Percentiles rank a stretch among this genome's conserved stretches.
Conservation (phyloP, 1,140 invertebrate species). For the Megathymus violae region DNA sequence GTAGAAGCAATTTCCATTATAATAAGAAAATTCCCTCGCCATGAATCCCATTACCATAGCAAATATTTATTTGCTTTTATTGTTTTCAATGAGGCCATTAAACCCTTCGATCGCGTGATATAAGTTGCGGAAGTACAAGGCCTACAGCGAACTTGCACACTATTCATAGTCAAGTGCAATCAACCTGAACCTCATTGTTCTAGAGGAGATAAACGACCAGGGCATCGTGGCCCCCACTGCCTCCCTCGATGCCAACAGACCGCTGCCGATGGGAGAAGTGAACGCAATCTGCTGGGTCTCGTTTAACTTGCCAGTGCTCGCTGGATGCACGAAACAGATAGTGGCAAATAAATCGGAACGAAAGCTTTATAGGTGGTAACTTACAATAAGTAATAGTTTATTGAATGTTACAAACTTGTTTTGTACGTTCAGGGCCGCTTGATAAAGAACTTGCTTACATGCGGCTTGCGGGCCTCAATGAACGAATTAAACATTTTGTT, state of each 20-base stretch:
- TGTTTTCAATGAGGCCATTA: conserved; percentile 59
- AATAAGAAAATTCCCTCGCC: conserved; percentile 11
- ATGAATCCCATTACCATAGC: conserved; percentile 9
- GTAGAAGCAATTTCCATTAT: conserved; percentile 12
- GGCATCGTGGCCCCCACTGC: conserved; percentile 35
- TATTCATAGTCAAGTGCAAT: conserved; percentile 71
- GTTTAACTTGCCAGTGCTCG: conserved; percentile 35
- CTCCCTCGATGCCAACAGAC: conserved; percentile 23
- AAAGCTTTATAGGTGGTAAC: conserved; percentile 44
- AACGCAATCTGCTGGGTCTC: conserved; percentile 38
- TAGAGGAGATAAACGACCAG: conserved; percentile 43
- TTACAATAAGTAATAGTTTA: conserved; percentile 33
- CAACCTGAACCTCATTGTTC: conserved; percentile 75
- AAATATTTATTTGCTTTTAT: conserved; percentile 26
- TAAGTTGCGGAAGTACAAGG: conserved; percentile 62
- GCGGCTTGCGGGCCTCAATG: neutral
- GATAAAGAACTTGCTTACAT: conserved; percentile 2
- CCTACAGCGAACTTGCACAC: conserved; percentile 48
- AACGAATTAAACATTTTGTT: neutral
- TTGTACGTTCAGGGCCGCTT: neutral
- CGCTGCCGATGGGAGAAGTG: conserved; percentile 26
- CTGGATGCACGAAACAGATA: conserved; percentile 67
- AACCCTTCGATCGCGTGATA: conserved; percentile 58
- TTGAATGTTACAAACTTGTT: conserved; percentile 20
- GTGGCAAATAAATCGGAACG: conserved; percentile 57